phyloP scores from a whole-genome alignment of 2,113 vertebrate genomes.

The Gymnobelideus leadbeateri region DNA sequence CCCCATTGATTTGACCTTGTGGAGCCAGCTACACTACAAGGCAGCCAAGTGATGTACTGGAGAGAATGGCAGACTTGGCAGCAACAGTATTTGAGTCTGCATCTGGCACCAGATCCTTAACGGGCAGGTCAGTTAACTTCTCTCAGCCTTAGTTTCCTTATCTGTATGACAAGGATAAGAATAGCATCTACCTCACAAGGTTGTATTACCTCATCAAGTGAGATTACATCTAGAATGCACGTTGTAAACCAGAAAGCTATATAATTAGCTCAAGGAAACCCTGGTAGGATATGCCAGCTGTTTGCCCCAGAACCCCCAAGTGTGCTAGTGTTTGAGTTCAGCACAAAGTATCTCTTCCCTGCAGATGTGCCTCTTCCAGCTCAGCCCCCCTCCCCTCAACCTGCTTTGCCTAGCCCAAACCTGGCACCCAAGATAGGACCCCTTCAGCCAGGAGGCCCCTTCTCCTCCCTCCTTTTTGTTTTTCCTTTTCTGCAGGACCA shows the following conservation, averaged over 20 bases:
- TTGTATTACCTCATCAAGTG: neutral
- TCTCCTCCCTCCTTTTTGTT: neutral
- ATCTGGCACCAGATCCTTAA: neutral
- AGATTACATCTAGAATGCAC: too few species aligned
- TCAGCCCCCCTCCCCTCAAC: neutral
- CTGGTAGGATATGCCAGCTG: neutral
- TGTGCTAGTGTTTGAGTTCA: neutral
- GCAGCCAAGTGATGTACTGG: neutral
- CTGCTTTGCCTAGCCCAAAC: neutral
- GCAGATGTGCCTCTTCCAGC: neutral
- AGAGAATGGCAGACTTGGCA: neutral
- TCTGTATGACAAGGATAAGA: neutral
- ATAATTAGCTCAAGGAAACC: neutral
- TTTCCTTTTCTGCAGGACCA: neutral
- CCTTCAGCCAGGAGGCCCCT: neutral
- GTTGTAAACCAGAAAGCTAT: neutral
- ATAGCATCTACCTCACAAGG: neutral
- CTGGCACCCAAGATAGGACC: neutral
- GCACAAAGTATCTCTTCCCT: neutral
- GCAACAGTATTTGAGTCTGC: neutral
- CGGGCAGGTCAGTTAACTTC: neutral
- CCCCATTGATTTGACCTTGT: neutral
- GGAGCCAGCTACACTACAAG: neutral
- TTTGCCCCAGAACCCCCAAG: neutral
- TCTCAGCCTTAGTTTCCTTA: neutral